These are phyloP conservation scores for Porites evermanni DNA, from an alignment of 92 coral and sea anemone species.

Conservation along the genomic window DNA sequence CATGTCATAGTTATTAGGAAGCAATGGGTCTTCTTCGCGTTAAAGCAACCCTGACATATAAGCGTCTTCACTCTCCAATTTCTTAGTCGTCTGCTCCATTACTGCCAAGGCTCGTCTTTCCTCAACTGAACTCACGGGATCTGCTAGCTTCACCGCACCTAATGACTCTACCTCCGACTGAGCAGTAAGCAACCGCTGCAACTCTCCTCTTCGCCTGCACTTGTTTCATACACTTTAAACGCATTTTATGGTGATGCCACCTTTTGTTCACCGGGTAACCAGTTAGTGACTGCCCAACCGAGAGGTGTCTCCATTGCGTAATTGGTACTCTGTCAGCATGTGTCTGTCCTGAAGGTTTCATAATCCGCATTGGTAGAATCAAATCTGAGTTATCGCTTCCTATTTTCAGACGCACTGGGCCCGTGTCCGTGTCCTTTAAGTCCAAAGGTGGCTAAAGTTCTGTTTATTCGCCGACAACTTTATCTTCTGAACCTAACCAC, in stretches of 20 bases:
- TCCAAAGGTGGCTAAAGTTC: neutral
- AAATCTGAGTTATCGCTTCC: conserved; percentile 44
- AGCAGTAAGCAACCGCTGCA: neutral
- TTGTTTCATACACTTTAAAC: no score
- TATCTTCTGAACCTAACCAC: conserved; percentile 35
- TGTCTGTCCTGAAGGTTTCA: conserved; percentile 13
- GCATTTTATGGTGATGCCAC: conserved; percentile 13
- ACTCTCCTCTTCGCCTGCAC: neutral
- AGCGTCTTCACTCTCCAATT: conserved; percentile 3
- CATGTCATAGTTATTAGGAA: conserved; percentile 32
- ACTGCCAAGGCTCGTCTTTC: neutral
- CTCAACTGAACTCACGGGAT: neutral
- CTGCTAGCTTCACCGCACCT: neutral
- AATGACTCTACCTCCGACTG: conserved; percentile 7
- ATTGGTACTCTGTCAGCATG: conserved; percentile 16
- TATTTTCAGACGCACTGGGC: conserved; percentile 25
- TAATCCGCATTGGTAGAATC: conserved; percentile 36
- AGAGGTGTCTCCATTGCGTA: conserved; percentile 46
- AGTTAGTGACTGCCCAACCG: conserved; percentile 21
- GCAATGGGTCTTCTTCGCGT: conserved; percentile 2
- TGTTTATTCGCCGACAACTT: conserved; percentile 25
- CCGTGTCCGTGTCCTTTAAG: conserved; percentile 31
- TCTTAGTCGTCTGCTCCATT: neutral
- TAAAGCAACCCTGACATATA: conserved; percentile 22
- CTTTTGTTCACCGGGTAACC: conserved; percentile 2